Conservation (phyloP, 2,113 vertebrate species). For the Scalopus aquaticus region DNA sequence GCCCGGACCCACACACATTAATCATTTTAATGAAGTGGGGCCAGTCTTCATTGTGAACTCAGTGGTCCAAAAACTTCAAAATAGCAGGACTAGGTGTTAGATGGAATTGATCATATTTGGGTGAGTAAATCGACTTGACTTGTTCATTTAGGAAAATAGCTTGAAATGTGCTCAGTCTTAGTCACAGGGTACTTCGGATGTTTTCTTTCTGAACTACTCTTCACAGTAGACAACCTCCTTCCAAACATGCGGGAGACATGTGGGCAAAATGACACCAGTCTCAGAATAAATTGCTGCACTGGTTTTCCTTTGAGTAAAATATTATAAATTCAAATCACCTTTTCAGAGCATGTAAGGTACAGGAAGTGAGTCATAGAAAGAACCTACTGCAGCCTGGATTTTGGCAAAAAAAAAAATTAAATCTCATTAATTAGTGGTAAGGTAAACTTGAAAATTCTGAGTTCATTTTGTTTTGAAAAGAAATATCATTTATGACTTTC, state of each 20-base stretch:
- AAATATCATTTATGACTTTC: conserved; percentile 56
- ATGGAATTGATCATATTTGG: neutral
- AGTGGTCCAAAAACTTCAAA: neutral
- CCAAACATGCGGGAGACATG: neutral
- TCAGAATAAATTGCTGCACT: conserved; percentile 34
- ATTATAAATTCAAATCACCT: conserved; percentile 63
- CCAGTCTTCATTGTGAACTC: conserved; percentile 18
- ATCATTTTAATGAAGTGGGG: conserved; percentile 12
- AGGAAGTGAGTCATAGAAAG: conserved; percentile 61
- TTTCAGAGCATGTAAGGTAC: conserved; percentile 43
- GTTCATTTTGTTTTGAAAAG: conserved; percentile 51
- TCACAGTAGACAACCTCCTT: conserved; percentile 16
- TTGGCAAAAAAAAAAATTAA: neutral
- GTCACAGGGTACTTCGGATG: neutral
- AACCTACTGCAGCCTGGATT: neutral
- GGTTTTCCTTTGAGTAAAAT: conserved; percentile 69
- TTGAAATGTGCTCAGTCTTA: conserved; percentile 36
- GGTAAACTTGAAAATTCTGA: conserved; percentile 63
- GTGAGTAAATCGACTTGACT: conserved; percentile 32
- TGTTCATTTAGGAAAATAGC: conserved; percentile 39
- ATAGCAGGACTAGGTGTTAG: conserved; percentile 13
- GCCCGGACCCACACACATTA: neutral
- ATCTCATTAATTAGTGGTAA: conserved; percentile 53
- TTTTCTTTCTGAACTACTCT: conserved; percentile 17
- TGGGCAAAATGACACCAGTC: conserved; percentile 22